Evolutionary conservation across 2,797 vertebrate species (phyloP).

Genomic region (Tapirus indicus): DNA sequence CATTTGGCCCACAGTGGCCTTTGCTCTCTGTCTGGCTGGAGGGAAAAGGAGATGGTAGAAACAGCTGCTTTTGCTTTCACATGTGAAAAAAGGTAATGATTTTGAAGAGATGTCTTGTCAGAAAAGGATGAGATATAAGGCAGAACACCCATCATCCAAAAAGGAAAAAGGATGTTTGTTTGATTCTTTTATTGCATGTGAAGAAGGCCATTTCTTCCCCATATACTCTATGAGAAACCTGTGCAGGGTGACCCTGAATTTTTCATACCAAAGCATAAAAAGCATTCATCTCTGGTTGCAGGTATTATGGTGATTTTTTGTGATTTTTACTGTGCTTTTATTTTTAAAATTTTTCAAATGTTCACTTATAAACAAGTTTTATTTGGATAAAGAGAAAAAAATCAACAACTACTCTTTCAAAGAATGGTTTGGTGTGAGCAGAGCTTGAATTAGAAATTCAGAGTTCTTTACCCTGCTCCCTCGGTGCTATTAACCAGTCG

Average conservation of each 20-base stretch:
- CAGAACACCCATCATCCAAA: background rate
- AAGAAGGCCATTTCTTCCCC: background rate
- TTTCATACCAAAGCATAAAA: accelerated
- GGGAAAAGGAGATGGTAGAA: background rate
- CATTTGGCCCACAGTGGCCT: background rate
- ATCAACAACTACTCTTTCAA: background rate
- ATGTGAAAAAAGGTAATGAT: background rate
- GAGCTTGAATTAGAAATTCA: background rate
- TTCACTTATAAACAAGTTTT: background rate
- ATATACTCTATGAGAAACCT: accelerated
- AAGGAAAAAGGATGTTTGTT: background rate
- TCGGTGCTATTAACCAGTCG: accelerated
- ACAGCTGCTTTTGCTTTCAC: background rate
- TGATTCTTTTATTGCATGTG: background rate
- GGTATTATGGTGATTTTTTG: background rate
- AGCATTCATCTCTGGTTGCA: background rate
- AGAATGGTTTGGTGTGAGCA: background rate
- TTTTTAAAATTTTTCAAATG: background rate
- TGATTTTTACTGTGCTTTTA: background rate
- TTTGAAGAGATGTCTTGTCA: background rate
- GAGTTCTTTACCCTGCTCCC: too few species aligned
- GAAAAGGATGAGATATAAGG: background rate
- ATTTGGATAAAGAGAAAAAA: background rate
- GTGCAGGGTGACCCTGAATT: accelerated
- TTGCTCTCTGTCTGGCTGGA: background rate